Percentiles rank a stretch among this genome's conserved stretches.
phyloP scores from a whole-genome alignment of 2,888 invertebrate genomes.

The Drosophila meridiana region DNA sequence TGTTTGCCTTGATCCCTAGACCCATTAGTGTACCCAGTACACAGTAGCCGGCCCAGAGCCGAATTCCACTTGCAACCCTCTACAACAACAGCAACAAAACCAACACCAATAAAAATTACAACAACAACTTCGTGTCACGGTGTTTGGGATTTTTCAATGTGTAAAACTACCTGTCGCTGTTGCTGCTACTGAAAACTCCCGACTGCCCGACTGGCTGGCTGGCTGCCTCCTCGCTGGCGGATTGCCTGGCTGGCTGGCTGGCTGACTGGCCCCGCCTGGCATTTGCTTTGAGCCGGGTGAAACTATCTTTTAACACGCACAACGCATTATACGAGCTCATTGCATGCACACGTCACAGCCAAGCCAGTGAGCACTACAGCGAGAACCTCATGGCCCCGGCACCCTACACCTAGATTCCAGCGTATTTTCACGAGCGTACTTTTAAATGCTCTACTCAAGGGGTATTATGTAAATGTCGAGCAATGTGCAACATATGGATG shows the following conservation, averaged over 20 bases:
- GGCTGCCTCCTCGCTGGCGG: constrained; percentile 25
- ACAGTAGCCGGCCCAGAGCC: constrained; percentile 41
- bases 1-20: constrained; percentile 77
- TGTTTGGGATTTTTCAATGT: constrained; percentile 80
- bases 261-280: constrained; percentile 51
- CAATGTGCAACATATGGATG: constrained; percentile 5
- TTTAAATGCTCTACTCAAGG: constrained; percentile 19
- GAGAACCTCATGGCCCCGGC: constrained; percentile 20
- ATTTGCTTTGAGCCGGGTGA: constrained; percentile 71
- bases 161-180: constrained; percentile 79
- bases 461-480: constrained; percentile 4
- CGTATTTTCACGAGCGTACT: constrained; percentile 38
- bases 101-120: constrained; percentile 33
- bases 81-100: constrained; percentile 24
- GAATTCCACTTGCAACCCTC: constrained; percentile 43
- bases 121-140: constrained; percentile 63
- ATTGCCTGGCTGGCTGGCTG: constrained; percentile 24
- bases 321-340: constrained; percentile 80
- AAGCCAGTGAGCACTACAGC: constrained; percentile 12
- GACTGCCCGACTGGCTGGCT: constrained; percentile 22
- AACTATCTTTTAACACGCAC: constrained; percentile 82
- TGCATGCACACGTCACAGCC: constrained; percentile 72
- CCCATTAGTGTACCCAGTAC: constrained; percentile 71
- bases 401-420: constrained; percentile 12
- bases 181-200: constrained; percentile 64